A percentile compares a stretch with the other conserved stretches of the same genome.
phyloP scores from a whole-genome alignment of 1,140 invertebrate species.

The Drosophila obscura region DNA sequence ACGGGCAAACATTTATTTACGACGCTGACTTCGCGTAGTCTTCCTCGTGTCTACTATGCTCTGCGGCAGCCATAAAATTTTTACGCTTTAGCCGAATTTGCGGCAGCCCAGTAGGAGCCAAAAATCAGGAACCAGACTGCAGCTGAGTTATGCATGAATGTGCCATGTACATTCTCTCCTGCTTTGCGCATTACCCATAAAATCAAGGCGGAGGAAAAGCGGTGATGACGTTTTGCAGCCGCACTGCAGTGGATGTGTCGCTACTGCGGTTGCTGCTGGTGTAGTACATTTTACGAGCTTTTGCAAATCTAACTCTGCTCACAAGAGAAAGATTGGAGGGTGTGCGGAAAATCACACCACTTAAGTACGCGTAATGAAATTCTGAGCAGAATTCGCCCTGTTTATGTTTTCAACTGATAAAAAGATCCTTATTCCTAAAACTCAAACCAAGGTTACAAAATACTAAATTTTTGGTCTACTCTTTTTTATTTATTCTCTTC shows the following conservation, averaged over 20 bases:
- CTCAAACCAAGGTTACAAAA: slow-evolving; percentile 26
- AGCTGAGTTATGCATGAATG: slow-evolving; percentile 51
- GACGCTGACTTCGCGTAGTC: slow-evolving; percentile 28
- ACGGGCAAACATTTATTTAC: slow-evolving; percentile 74
- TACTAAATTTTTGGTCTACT: background rate
- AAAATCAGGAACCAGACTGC: slow-evolving; percentile 29
- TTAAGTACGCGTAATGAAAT: slow-evolving; percentile 61
- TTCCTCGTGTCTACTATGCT: slow-evolving; percentile 19
- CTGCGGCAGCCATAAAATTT: slow-evolving; percentile 76
- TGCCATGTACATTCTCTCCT: slow-evolving; percentile 51
- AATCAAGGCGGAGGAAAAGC: slow-evolving; percentile 43
- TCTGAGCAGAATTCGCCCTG: slow-evolving; percentile 51
- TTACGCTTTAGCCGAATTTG: slow-evolving; percentile 77
- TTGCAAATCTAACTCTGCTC: slow-evolving; percentile 28
- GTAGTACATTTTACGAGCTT: slow-evolving; percentile 62
- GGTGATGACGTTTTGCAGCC: slow-evolving; percentile 71
- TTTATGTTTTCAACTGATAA: slow-evolving; percentile 51
- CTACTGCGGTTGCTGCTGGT: slow-evolving; percentile 23
- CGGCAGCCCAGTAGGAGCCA: slow-evolving; percentile 22
- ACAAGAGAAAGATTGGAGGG: background rate
- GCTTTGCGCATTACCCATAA: slow-evolving; percentile 46
- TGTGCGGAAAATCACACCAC: slow-evolving; percentile 44
- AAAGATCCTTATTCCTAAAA: slow-evolving; percentile 20
- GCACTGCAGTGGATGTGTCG: slow-evolving; percentile 70
- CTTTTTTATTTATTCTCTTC: too few species aligned